A percentile compares a stretch with the other conserved stretches of the same genome.
Evolutionary conservation across 2,113 vertebrate genomes (phyloP).

Genomic region (Pelecanus crispus): DNA sequence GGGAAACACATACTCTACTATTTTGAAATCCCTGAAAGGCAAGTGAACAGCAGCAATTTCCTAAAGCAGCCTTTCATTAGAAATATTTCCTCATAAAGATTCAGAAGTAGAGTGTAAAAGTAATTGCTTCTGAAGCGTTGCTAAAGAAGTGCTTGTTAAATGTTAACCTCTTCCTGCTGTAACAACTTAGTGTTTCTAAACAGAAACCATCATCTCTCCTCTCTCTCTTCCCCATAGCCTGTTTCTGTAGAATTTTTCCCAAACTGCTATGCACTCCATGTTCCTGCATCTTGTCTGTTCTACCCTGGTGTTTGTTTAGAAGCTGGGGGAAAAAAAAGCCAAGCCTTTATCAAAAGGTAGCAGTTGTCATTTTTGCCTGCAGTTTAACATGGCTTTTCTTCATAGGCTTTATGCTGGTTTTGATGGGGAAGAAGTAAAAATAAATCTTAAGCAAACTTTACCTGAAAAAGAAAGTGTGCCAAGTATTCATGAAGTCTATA

Average conservation of each 20-base stretch:
- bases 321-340: background rate
- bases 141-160: background rate
- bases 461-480: background rate
- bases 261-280: background rate
- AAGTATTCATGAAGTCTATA: background rate
- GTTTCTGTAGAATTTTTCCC: background rate
- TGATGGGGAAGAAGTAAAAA: background rate
- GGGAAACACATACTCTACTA: background rate
- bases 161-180: background rate
- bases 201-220: background rate
- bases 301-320: background rate
- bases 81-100: background rate
- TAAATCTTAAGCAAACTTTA: background rate
- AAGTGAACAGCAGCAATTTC: background rate
- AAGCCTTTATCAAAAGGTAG: background rate
- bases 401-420: background rate
- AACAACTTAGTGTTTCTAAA: background rate
- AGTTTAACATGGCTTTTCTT: background rate
- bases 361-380: background rate
- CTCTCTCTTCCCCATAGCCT: background rate
- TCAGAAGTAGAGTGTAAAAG: background rate
- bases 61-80: background rate
- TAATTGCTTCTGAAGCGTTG: background rate
- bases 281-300: background rate
- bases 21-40: background rate